Conservation (phyloP, 2,113 vertebrate genomes). For the Illadopsis cleaveri region DNA sequence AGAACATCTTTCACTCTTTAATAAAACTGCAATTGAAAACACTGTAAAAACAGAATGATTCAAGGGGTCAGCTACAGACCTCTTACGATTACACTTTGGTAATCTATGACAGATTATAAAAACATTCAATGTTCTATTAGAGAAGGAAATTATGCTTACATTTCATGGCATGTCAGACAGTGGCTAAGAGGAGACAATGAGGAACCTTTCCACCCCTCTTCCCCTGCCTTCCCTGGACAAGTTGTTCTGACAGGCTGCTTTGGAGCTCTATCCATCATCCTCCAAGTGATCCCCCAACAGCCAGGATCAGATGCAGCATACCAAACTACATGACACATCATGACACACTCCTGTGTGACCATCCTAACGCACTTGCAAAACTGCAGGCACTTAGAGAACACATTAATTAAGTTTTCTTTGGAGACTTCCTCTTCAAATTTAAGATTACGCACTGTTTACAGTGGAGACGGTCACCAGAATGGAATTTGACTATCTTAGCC, state of each 20-base stretch:
- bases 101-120: constrained; percentile 26
- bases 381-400: background rate
- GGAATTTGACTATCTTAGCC: constrained; percentile 45
- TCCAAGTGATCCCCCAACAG: background rate
- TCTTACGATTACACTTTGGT: background rate
- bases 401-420: constrained; percentile 26
- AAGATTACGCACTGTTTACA: constrained; percentile 21
- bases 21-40: constrained; percentile 23
- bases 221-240: background rate
- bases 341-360: constrained; percentile 10
- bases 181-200: constrained; percentile 9
- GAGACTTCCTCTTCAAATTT: constrained; percentile 26
- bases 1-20: background rate
- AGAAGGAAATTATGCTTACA: background rate
- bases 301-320: background rate
- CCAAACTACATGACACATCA: constrained; percentile 2
- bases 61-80: background rate
- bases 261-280: background rate
- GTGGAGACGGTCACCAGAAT: constrained; percentile 21
- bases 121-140: background rate
- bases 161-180: constrained; percentile 6
- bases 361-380: background rate
- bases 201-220: background rate
- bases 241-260: background rate
- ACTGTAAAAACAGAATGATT: background rate